Evolutionary conservation across 1,140 invertebrate species (phyloP).

Genomic region (Mercenaria mercenaria): DNA sequence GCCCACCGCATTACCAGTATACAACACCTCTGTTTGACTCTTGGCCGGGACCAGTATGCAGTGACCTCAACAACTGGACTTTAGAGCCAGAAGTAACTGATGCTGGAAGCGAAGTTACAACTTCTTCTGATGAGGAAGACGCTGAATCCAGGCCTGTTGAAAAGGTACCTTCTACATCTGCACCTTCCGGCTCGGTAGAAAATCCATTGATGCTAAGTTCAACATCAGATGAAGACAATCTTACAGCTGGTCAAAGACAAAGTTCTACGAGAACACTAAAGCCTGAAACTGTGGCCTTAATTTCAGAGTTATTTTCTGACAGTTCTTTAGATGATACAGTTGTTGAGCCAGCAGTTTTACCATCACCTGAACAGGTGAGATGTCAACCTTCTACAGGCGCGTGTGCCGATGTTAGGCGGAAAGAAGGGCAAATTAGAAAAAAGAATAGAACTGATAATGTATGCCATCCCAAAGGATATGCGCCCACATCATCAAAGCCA

Average conservation of each 20-base stretch:
- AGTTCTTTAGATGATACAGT: no score
- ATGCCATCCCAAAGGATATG: not conserved
- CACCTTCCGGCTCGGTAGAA: not conserved
- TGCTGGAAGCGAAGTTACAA: not conserved
- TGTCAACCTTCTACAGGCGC: not conserved
- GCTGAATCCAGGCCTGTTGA: not conserved
- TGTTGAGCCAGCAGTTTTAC: no score
- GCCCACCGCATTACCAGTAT: not conserved
- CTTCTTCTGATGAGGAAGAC: not conserved
- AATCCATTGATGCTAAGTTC: not conserved
- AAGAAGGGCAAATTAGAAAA: not conserved
- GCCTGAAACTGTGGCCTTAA: no score
- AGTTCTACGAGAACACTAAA: no score
- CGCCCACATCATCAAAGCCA: not conserved
- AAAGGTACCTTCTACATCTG: not conserved
- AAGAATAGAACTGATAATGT: not conserved
- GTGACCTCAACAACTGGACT: not conserved
- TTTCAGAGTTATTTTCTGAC: no score
- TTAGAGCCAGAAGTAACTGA: not conserved
- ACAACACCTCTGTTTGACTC: not conserved
- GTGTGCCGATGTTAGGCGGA: not conserved
- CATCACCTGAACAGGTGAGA: no score
- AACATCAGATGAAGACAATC: no score
- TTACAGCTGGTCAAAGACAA: no score
- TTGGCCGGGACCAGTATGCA: not conserved